Evolutionary conservation across 1,140 invertebrate genomes (phyloP).

Genomic region (Drosophila mayri): DNA sequence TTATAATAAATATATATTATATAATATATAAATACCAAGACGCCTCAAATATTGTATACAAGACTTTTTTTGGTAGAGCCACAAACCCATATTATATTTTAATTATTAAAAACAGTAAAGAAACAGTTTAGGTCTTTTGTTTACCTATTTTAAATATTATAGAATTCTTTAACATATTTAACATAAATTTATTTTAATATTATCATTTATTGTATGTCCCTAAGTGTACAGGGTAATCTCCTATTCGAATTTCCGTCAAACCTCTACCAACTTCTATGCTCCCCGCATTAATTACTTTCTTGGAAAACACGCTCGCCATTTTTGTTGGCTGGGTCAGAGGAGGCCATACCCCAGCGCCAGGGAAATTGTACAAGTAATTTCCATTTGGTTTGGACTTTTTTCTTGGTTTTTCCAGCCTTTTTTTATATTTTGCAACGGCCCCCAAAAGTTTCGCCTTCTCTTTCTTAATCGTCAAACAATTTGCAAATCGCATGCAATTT

Average conservation of each 20-base stretch:
- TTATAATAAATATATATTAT: too few species aligned
- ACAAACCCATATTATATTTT: too few species aligned
- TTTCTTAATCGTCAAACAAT: slow-evolving; percentile 81
- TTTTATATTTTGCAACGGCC: slow-evolving; percentile 7
- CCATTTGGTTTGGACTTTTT: slow-evolving; percentile 21
- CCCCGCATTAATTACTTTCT: slow-evolving; percentile 72
- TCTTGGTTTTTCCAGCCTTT: neutral
- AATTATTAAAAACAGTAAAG: too few species aligned
- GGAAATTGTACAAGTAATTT: slow-evolving; percentile 56
- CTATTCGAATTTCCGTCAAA: neutral
- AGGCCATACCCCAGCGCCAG: slow-evolving; percentile 16
- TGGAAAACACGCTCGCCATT: slow-evolving; percentile 75
- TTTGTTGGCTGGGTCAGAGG: slow-evolving; percentile 15
- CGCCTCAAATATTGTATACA: too few species aligned
- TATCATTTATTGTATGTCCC: neutral
- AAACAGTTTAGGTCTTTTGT: too few species aligned
- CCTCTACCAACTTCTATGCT: neutral
- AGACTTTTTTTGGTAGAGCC: too few species aligned
- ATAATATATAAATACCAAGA: too few species aligned
- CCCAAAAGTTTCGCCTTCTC: slow-evolving; percentile 65
- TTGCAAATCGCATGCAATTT: slow-evolving; percentile 77
- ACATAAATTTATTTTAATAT: neutral
- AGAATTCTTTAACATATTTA: neutral
- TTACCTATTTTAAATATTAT: neutral
- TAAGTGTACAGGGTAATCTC: neutral